phyloP scores from a whole-genome alignment of 2,888 invertebrate genomes.

The Myopa testacea region DNA sequence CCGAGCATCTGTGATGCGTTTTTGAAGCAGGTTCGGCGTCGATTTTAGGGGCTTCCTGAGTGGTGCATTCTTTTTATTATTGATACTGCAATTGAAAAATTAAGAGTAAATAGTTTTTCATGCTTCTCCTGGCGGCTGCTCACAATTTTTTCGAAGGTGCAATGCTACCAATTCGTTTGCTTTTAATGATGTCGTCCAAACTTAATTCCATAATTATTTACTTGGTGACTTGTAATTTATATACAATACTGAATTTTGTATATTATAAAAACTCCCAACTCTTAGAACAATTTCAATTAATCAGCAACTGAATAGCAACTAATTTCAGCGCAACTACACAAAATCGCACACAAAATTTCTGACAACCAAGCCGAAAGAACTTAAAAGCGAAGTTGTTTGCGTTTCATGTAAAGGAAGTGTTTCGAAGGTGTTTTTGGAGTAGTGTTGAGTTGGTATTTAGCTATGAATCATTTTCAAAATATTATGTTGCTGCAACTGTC shows the following conservation, averaged over 20 bases:
- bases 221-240: not conserved
- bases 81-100: constrained; percentile 2
- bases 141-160: constrained; percentile 48
- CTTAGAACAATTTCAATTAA: not conserved
- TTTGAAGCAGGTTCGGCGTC: constrained; percentile 45
- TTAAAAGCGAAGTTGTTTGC: constrained; percentile 43
- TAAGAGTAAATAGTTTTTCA: not conserved
- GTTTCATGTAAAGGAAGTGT: constrained; percentile 26
- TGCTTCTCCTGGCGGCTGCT: constrained; percentile 40
- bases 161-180: constrained; percentile 50
- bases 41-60: constrained; percentile 47
- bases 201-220: constrained; percentile 56
- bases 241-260: not conserved
- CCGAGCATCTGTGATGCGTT: constrained; percentile 74
- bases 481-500: too few species aligned
- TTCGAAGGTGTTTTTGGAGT: not conserved
- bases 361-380: not conserved
- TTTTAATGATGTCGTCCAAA: constrained; percentile 61
- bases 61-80: constrained; percentile 12
- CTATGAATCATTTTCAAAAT: too few species aligned
- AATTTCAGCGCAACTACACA: too few species aligned
- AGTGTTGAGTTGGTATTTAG: not conserved
- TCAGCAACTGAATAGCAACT: too few species aligned
- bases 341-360: not conserved
- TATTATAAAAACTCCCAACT: not conserved